These are phyloP conservation scores for Lepidocyrtoides sp. DNA, from an alignment of 2,888 invertebrate genomes.

Conservation along the genomic window DNA sequence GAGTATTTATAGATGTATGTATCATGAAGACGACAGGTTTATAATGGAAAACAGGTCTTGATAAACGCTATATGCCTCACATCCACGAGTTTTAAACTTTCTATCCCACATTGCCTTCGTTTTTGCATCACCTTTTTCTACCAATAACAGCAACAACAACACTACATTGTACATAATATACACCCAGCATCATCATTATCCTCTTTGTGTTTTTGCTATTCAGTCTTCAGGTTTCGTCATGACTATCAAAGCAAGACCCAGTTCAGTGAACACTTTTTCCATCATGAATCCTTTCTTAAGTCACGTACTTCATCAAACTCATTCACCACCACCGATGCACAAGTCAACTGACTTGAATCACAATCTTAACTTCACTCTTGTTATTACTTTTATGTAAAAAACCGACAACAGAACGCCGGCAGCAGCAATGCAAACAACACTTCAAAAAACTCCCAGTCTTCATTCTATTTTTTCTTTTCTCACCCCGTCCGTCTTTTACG, in stretches of 20 bases:
- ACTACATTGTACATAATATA: neutral
- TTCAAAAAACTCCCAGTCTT: neutral
- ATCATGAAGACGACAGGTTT: no score
- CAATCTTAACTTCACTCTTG: constrained; percentile 3
- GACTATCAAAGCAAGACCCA: neutral
- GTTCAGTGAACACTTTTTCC: neutral
- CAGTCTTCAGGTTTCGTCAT: neutral
- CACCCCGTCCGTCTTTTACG: neutral
- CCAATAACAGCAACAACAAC: constrained; percentile 1
- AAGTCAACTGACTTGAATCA: neutral
- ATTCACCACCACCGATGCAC: neutral
- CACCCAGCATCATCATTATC: neutral
- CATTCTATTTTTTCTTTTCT: neutral
- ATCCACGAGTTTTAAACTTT: no score
- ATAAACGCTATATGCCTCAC: no score
- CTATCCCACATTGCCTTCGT: no score
- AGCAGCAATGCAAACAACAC: neutral
- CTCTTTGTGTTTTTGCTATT: neutral
- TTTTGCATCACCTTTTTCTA: no score
- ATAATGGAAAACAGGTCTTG: no score
- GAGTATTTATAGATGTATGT: no score
- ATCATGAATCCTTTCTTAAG: neutral
- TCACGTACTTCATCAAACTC: constrained; percentile 14
- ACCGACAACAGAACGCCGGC: neutral
- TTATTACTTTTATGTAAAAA: neutral